These are phyloP conservation scores for Cyprinella venusta DNA, from an alignment of 2,797 vertebrate genomes.

Conservation along the genomic window DNA sequence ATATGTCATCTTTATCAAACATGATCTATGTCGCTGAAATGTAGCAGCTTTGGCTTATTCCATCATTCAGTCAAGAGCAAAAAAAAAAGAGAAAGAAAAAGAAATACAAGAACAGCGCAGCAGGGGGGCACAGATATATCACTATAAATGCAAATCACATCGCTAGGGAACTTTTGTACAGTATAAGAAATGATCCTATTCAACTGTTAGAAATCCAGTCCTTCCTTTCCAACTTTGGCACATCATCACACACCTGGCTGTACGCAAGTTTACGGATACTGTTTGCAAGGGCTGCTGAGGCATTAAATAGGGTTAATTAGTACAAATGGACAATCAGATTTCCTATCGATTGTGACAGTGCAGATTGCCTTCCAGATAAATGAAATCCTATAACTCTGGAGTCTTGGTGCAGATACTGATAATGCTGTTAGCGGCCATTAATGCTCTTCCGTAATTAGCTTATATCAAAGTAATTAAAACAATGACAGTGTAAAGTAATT, in stretches of 20 bases:
- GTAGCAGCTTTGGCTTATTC: conserved; percentile 45
- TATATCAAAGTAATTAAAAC: conserved; percentile 60
- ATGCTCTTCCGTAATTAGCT: conserved; percentile 57
- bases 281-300: conserved; percentile 41
- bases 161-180: neutral
- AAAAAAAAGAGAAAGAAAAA: neutral
- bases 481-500: conserved; percentile 56
- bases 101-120: neutral
- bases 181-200: conserved; percentile 10
- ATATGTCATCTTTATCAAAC: conserved; percentile 62
- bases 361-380: conserved; percentile 63
- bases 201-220: neutral
- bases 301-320: conserved; percentile 65
- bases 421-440: conserved; percentile 48
- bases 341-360: conserved; percentile 61
- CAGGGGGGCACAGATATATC: conserved; percentile 19
- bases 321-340: conserved; percentile 60
- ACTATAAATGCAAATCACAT: conserved; percentile 28
- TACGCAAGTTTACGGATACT: conserved; percentile 36
- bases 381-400: conserved; percentile 61
- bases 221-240: neutral
- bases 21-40: conserved; percentile 55
- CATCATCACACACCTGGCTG: neutral
- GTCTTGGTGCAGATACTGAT: conserved; percentile 48
- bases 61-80: conserved; percentile 43